These are phyloP conservation scores for Diachasmimorpha longicaudata DNA, from an alignment of 1,140 invertebrate species.

Conservation along the genomic window DNA sequence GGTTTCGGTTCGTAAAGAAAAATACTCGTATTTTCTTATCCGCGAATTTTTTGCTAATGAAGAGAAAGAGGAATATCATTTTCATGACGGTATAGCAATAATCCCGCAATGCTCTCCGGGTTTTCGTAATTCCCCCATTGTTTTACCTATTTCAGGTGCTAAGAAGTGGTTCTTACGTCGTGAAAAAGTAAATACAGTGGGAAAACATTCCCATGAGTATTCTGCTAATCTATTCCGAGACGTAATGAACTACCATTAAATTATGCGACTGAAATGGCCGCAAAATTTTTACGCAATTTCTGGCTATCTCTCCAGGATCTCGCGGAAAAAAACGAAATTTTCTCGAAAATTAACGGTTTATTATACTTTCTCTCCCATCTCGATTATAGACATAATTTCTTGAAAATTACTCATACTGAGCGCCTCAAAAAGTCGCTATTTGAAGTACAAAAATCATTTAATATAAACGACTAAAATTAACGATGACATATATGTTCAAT, in stretches of 20 bases:
- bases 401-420: neutral
- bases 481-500: neutral
- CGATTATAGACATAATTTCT: neutral
- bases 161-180: neutral
- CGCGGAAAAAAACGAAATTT: neutral
- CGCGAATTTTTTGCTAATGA: too few relatives aligned
- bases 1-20: too few relatives aligned
- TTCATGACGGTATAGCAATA: too few relatives aligned
- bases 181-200: neutral
- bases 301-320: neutral
- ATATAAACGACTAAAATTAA: neutral
- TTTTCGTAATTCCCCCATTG: neutral
- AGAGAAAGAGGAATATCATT: too few relatives aligned
- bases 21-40: too few relatives aligned
- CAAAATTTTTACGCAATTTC: neutral
- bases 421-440: neutral
- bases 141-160: neutral
- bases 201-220: neutral
- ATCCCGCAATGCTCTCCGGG: too few relatives aligned
- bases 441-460: neutral
- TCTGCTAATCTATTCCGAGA: neutral
- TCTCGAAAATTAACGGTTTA: neutral
- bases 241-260: neutral
- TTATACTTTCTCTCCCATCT: neutral
- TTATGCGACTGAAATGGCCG: neutral